These are phyloP conservation scores for Prolemur simus DNA, from an alignment of 2,113 vertebrate genomes.

Conservation along the genomic window DNA sequence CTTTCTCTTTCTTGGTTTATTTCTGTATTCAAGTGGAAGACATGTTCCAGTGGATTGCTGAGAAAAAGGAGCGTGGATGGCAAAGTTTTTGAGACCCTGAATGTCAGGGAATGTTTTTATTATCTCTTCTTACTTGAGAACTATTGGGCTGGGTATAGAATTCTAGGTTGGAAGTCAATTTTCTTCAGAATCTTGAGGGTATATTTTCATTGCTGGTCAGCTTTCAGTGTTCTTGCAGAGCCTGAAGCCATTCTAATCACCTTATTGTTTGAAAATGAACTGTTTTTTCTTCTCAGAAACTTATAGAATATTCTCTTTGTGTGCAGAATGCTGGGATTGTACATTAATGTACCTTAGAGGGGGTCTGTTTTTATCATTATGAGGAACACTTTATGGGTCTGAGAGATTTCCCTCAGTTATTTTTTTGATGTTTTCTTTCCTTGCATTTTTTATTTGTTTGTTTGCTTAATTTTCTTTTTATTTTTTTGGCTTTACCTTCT, in stretches of 20 bases:
- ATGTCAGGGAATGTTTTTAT: not conserved
- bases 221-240: not conserved
- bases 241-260: not conserved
- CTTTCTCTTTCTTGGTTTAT: not conserved
- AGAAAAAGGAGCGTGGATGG: not conserved
- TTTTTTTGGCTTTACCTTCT: not conserved
- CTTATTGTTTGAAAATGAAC: not conserved
- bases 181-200: not conserved
- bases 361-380: not conserved
- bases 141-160: not conserved
- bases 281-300: not conserved
- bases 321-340: not conserved
- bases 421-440: slow-evolving; percentile 15
- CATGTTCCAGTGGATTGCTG: not conserved
- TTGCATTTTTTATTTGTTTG: not conserved
- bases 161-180: not conserved
- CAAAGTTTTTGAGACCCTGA: not conserved
- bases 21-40: not conserved
- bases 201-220: not conserved
- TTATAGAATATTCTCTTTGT: not conserved
- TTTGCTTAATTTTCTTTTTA: not conserved
- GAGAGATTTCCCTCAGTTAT: not conserved
- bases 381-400: not conserved
- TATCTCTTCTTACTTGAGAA: not conserved
- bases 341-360: not conserved